A percentile compares a stretch with the other conserved stretches of the same genome.
Evolutionary conservation across 2,888 invertebrate species (phyloP).

Genomic region (Mesochorus sp.): DNA sequence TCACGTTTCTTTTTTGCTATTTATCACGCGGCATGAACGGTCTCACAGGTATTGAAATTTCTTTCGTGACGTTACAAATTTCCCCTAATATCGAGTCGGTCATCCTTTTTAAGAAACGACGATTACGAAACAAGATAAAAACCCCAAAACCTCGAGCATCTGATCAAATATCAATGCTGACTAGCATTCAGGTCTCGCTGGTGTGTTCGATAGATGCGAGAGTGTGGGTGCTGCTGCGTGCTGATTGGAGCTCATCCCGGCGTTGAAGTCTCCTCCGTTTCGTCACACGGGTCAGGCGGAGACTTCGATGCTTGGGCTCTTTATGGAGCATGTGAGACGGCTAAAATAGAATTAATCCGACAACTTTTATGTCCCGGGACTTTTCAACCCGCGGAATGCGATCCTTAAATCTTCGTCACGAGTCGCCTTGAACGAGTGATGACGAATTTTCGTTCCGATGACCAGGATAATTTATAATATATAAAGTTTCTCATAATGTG

Average conservation of each 20-base stretch:
- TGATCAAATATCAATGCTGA: neutral
- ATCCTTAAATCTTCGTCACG: neutral
- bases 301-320: neutral
- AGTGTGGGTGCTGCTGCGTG: too few relatives aligned
- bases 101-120: neutral
- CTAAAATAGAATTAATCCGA: neutral
- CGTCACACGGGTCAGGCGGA: neutral
- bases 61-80: neutral
- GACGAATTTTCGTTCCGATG: neutral
- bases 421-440: neutral
- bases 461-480: neutral
- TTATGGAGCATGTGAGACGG: neutral
- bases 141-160: neutral
- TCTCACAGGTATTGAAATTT: neutral
- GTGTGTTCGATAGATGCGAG: neutral
- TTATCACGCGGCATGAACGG: neutral
- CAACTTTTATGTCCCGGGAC: neutral
- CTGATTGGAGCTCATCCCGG: neutral
- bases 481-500: neutral
- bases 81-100: neutral
- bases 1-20: neutral
- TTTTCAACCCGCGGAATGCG: neutral
- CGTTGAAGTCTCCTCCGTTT: neutral
- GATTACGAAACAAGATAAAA: constrained; percentile 1
- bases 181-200: neutral